phyloP scores from a whole-genome alignment of 2,113 vertebrate genomes.

The Psilopsiagon aymara region DNA sequence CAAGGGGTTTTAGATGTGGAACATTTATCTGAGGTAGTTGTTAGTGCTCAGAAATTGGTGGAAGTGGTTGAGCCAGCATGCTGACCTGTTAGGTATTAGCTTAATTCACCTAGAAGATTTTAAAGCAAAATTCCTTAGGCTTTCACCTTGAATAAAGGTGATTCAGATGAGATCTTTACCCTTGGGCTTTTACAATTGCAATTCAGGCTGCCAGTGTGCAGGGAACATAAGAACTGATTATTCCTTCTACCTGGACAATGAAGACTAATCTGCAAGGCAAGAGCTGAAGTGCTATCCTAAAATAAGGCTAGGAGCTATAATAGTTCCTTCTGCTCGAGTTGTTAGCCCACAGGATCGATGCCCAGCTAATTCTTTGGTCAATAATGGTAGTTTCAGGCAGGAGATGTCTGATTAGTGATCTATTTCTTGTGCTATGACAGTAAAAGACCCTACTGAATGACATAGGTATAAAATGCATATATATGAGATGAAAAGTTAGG shows the following conservation, averaged over 20 bases:
- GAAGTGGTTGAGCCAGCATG: neutral
- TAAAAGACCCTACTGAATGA: neutral
- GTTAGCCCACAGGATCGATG: neutral
- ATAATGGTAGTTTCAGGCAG: neutral
- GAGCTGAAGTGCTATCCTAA: neutral
- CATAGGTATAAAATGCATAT: neutral
- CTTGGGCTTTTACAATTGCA: neutral
- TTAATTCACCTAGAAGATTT: neutral
- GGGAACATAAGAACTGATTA: constrained; percentile 21
- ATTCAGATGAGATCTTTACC: neutral
- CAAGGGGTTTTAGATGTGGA: neutral
- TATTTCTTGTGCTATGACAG: neutral
- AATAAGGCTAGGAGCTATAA: neutral
- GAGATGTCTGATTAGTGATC: neutral
- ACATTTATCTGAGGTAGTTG: neutral
- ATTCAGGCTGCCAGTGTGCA: neutral
- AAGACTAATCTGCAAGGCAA: constrained; percentile 1
- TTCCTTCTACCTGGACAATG: neutral
- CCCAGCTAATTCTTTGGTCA: neutral
- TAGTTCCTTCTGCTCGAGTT: neutral
- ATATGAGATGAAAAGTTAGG: neutral
- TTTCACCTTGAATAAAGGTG: neutral
- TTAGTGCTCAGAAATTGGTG: neutral
- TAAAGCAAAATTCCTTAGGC: neutral
- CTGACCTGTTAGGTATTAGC: neutral